phyloP scores from a whole-genome alignment of 2,113 vertebrate species.

The Camelus bactrianus region DNA sequence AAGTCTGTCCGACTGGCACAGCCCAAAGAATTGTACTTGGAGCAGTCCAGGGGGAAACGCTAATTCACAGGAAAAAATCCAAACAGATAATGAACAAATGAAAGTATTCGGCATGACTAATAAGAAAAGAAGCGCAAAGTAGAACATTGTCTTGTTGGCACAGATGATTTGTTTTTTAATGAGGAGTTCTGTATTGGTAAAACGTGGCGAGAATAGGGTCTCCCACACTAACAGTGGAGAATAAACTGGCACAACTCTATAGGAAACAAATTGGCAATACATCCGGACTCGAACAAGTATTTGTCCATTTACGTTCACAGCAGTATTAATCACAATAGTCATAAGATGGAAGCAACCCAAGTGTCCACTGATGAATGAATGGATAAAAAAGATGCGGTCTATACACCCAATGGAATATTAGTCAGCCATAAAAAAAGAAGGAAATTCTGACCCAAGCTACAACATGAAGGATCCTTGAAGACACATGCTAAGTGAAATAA shows the following conservation, averaged over 20 bases:
- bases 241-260: background rate
- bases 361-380: background rate
- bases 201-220: background rate
- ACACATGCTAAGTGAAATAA: background rate
- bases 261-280: background rate
- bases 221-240: background rate
- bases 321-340: background rate
- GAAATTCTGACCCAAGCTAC: background rate
- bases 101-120: background rate
- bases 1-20: background rate
- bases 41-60: background rate
- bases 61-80: conserved; percentile 9
- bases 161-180: background rate
- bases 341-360: background rate
- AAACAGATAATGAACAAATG: background rate
- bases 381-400: background rate
- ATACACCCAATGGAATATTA: background rate
- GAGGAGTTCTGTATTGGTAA: background rate
- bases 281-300: background rate
- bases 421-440: background rate
- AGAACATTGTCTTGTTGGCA: background rate
- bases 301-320: background rate
- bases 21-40: background rate
- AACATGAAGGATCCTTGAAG: background rate
- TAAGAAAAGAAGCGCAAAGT: background rate